Evolutionary conservation across 2,888 invertebrate genomes (phyloP).

Genomic region (Prosapia bicincta): DNA sequence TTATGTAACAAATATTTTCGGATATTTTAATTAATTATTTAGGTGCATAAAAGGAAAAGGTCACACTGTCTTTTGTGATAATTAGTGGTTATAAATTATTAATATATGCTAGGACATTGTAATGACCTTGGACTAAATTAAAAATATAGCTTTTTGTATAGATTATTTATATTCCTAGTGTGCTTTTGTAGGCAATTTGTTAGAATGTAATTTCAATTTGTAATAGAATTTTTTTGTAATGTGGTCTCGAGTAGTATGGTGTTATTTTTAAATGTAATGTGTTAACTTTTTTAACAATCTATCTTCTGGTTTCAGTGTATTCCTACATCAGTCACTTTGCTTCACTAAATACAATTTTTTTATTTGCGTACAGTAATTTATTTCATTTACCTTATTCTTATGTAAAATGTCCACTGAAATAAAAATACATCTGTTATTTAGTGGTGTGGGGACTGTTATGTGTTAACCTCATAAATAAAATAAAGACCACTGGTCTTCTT

Average conservation of each 20-base stretch:
- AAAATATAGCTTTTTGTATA: constrained; percentile 20
- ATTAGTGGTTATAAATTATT: not conserved
- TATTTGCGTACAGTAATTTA: not conserved
- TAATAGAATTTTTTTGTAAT: not conserved
- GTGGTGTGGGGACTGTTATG: no score
- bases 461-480: no score
- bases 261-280: constrained; percentile 21
- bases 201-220: constrained; percentile 7
- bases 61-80: not conserved
- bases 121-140: not conserved
- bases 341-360: not conserved
- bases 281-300: constrained; percentile 20
- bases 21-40: not conserved
- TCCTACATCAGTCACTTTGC: not conserved
- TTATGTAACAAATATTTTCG: not conserved
- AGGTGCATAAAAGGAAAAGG: not conserved
- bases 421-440: no score
- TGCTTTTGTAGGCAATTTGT: constrained; percentile 23
- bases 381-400: not conserved
- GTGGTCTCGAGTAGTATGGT: not conserved
- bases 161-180: constrained; percentile 27
- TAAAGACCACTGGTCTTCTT: no score
- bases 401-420: no score
- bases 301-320: constrained; percentile 25
- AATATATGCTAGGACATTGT: not conserved